These are phyloP conservation scores for Thaumatotibia leucotreta DNA, from an alignment of 1,140 invertebrate species.

Conservation along the genomic window DNA sequence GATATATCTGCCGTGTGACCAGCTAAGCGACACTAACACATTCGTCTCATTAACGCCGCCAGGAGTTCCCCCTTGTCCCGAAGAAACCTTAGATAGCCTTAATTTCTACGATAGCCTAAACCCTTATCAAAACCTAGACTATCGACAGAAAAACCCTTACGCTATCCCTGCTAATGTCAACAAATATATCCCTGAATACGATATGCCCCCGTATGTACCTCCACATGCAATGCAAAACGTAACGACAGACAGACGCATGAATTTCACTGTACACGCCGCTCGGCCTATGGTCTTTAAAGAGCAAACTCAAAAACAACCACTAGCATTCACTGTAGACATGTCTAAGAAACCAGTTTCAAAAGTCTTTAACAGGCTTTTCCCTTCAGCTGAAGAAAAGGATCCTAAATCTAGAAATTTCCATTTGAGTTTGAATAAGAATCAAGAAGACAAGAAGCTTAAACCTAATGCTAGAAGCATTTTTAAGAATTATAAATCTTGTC, in stretches of 20 bases:
- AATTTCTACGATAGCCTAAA: constrained; percentile 67
- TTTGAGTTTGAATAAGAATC: constrained; percentile 47
- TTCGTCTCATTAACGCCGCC: constrained; percentile 52
- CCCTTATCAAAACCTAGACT: constrained; percentile 50
- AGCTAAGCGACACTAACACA: constrained; percentile 19
- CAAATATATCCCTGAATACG: constrained; percentile 59
- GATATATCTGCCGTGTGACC: too few relatives aligned
- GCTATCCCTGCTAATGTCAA: constrained; percentile 74
- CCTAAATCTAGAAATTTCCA: constrained; percentile 65
- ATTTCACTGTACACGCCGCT: constrained; percentile 32
- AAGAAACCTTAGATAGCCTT: constrained; percentile 67
- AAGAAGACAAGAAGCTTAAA: constrained; percentile 58
- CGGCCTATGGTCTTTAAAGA: constrained; percentile 52
- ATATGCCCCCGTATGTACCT: constrained; percentile 40
- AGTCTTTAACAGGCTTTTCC: constrained; percentile 71
- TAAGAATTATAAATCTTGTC: constrained; percentile 83
- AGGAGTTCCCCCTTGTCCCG: constrained; percentile 52
- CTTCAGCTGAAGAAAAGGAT: constrained; percentile 43
- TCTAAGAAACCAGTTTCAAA: constrained; percentile 57
- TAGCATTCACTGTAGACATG: constrained; percentile 64
- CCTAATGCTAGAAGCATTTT: constrained; percentile 78
- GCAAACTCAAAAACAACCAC: constrained; percentile 42
- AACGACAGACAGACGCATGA: constrained; percentile 33
- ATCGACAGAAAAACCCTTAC: constrained; percentile 70
- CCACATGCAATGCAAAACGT: constrained; percentile 29